These are phyloP conservation scores for Oceanites oceanicus DNA, from an alignment of 2,113 vertebrate genomes.

Conservation along the genomic window DNA sequence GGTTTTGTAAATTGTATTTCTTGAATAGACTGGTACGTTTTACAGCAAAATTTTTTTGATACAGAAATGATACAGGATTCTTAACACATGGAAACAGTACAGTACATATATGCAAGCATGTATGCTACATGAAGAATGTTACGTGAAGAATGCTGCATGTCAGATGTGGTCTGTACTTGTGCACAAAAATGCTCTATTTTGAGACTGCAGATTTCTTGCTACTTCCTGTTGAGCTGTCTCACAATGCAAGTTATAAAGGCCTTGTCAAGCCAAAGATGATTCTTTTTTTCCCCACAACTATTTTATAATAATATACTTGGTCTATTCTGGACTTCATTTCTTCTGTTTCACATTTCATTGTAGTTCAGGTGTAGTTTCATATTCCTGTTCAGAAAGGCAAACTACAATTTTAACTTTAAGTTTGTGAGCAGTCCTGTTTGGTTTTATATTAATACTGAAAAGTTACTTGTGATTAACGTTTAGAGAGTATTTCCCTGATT, in stretches of 20 bases:
- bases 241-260: not conserved
- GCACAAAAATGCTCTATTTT: not conserved
- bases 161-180: not conserved
- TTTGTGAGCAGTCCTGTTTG: not conserved
- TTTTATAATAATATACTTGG: not conserved
- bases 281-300: not conserved
- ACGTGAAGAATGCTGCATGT: not conserved
- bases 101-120: accelerated
- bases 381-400: not conserved
- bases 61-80: not conserved
- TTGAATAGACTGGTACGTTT: not conserved
- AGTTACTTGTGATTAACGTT: not conserved
- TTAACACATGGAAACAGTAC: not conserved
- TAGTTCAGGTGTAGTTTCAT: not conserved
- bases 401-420: not conserved
- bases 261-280: not conserved
- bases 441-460: not conserved
- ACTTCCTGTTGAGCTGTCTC: not conserved
- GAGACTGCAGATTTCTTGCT: not conserved
- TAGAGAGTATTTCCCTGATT: not conserved
- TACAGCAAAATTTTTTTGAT: not conserved
- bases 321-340: not conserved
- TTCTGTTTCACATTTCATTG: not conserved
- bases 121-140: not conserved
- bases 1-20: not conserved